Conservation (phyloP, 2,888 invertebrate species). For the Drosophila eohydei region DNA sequence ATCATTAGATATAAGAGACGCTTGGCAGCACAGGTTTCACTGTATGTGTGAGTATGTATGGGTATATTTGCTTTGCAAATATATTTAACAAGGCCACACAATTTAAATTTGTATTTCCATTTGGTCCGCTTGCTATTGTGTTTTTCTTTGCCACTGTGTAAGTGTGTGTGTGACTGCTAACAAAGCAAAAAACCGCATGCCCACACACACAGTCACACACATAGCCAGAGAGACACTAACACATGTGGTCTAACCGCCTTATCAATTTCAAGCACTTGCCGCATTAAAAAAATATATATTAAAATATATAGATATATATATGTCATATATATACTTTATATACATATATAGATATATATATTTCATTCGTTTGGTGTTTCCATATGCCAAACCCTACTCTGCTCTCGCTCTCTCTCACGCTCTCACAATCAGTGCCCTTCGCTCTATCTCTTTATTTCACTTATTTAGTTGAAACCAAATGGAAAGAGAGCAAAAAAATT, state of each 20-base stretch:
- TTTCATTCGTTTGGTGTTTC: conserved; percentile 25
- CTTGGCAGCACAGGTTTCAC: conserved; percentile 35
- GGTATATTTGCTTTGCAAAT: conserved; percentile 46
- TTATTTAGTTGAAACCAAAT: conserved; percentile 67
- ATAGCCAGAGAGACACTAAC: conserved; percentile 16
- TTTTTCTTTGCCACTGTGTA: conserved; percentile 11
- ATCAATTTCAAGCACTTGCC: conserved; percentile 76
- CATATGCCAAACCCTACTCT: conserved; percentile 28
- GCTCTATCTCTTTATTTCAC: conserved; percentile 47
- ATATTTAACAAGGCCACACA: conserved; percentile 59
- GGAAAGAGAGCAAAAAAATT: conserved; percentile 25
- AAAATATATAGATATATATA: conserved; percentile 20
- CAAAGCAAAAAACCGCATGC: conserved; percentile 44
- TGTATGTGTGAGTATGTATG: conserved; percentile 12
- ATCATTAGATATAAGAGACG: conserved; percentile 66
- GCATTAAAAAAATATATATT: conserved; percentile 64
- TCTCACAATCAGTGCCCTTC: background rate
- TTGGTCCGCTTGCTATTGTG: conserved; percentile 35
- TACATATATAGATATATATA: background rate
- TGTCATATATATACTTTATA: conserved; percentile 31
- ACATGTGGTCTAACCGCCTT: conserved; percentile 55
- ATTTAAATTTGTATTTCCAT: conserved; percentile 67
- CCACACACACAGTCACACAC: conserved; percentile 7
- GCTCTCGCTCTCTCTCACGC: background rate
- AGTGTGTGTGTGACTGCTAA: conserved; percentile 37